These are phyloP conservation scores for Xestobium rufovillosum DNA, from an alignment of 2,888 invertebrate genomes.

Conservation along the genomic window DNA sequence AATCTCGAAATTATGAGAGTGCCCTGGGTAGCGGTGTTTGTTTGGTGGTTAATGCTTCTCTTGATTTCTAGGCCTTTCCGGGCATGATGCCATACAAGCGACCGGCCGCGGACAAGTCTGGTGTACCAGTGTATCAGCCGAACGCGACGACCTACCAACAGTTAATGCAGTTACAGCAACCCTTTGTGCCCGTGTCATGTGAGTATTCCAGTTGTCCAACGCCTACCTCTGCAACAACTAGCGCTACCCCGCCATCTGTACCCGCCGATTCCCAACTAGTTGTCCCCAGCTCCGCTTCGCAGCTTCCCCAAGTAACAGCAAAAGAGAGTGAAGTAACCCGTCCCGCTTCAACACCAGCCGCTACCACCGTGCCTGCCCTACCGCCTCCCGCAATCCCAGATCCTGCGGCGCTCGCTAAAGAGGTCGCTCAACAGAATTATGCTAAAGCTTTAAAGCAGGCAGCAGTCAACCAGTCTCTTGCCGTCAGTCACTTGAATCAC, in stretches of 20 bases:
- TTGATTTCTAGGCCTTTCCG: constrained; percentile 82
- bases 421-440: constrained; percentile 77
- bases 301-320: constrained; percentile 34
- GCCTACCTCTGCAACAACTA: constrained; percentile 40
- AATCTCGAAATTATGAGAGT: too few relatives aligned
- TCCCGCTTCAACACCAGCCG: constrained; percentile 28
- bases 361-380: constrained; percentile 27
- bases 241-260: constrained; percentile 29
- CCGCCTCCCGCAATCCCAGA: constrained; percentile 42
- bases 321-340: background rate
- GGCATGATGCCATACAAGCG: constrained; percentile 95
- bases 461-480: constrained; percentile 37
- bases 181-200: constrained; percentile 98
- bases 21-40: too few relatives aligned
- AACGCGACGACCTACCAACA: constrained; percentile 88
- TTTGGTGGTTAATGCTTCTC: too few relatives aligned
- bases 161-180: constrained; percentile 90
- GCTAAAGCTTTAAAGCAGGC: constrained; percentile 65
- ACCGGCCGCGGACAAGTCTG: constrained; percentile 93
- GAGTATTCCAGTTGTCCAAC: constrained; percentile 81
- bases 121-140: constrained; percentile 93
- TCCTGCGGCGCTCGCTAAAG: constrained; percentile 65
- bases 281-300: constrained; percentile 27
- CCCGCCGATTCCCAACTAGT: constrained; percentile 10
- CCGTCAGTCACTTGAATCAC: constrained; percentile 39